Evolutionary conservation across 2,113 vertebrate species (phyloP).

Genomic region (Carassius auratus): DNA sequence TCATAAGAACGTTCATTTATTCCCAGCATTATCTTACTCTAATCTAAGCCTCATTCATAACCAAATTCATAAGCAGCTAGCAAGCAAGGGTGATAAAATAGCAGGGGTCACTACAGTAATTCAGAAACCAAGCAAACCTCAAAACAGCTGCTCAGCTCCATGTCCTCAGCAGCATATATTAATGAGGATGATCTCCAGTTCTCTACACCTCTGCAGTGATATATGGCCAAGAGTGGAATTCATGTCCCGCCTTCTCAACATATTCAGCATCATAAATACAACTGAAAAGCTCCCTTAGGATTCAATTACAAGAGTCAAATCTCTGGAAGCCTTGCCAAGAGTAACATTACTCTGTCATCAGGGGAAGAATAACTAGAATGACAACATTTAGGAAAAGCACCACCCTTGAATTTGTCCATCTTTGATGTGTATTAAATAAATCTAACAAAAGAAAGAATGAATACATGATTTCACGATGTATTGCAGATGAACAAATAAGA

Average conservation of each 20-base stretch:
- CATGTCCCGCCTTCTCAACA: not conserved
- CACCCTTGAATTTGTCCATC: not conserved
- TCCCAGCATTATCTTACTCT: not conserved
- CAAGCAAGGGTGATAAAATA: slow-evolving; percentile 30
- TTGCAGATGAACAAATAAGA: not conserved
- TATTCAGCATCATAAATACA: slow-evolving; percentile 34
- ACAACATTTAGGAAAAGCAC: not conserved
- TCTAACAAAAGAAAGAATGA: not conserved
- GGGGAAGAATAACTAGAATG: slow-evolving; percentile 12
- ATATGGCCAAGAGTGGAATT: slow-evolving; percentile 28
- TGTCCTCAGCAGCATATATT: slow-evolving; percentile 35
- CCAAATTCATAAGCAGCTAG: not conserved
- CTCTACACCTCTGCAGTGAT: not conserved
- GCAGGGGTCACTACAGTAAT: slow-evolving; percentile 44
- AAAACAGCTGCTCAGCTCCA: slow-evolving; percentile 36
- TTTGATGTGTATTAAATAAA: not conserved
- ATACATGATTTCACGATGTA: not conserved
- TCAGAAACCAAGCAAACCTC: slow-evolving; percentile 37
- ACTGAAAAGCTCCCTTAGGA: not conserved
- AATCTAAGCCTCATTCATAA: slow-evolving; percentile 10
- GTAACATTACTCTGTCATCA: slow-evolving; percentile 45
- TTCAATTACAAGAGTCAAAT: slow-evolving; percentile 26
- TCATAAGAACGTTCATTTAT: slow-evolving; percentile 13
- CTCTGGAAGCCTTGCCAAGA: not conserved
- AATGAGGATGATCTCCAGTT: slow-evolving; percentile 32